Evolutionary conservation across 2,888 invertebrate genomes (phyloP).

Genomic region (Teleogryllus oceanicus): DNA sequence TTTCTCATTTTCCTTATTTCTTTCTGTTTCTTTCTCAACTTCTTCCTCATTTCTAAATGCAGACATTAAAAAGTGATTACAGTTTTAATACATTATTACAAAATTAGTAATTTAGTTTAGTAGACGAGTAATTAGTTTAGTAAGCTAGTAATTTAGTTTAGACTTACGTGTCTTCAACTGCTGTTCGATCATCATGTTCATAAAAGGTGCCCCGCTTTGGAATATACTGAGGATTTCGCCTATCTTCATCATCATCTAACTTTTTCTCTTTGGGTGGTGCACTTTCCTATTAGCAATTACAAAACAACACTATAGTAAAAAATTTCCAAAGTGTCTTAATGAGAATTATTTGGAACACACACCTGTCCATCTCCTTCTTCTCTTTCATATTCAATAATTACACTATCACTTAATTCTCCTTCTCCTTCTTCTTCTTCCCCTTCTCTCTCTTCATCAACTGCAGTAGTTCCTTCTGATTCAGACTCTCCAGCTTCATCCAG

Average conservation of each 20-base stretch:
- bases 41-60: conserved; percentile 22
- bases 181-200: conserved; percentile 90
- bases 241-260: conserved; percentile 89
- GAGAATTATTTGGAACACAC: conserved; percentile 30
- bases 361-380: conserved; percentile 72
- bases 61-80: not conserved
- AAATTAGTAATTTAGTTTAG: conserved; percentile 1
- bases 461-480: not conserved
- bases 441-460: conserved; percentile 24
- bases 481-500: conserved; percentile 27
- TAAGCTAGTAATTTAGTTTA: not conserved
- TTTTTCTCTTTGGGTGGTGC: conserved; percentile 54
- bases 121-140: not conserved
- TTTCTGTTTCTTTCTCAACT: conserved; percentile 27
- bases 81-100: not conserved
- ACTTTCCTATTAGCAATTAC: conserved; percentile 30
- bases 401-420: conserved; percentile 48
- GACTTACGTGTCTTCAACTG: conserved; percentile 60
- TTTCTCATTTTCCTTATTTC: conserved; percentile 41
- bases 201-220: conserved; percentile 95
- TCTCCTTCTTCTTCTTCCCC: conserved; percentile 24
- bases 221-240: conserved; percentile 95
- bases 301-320: not conserved
- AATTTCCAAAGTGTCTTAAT: too few species aligned
- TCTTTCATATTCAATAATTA: conserved; percentile 55